Conservation (phyloP, 2,888 invertebrate species). For the Polyploca ridens region DNA sequence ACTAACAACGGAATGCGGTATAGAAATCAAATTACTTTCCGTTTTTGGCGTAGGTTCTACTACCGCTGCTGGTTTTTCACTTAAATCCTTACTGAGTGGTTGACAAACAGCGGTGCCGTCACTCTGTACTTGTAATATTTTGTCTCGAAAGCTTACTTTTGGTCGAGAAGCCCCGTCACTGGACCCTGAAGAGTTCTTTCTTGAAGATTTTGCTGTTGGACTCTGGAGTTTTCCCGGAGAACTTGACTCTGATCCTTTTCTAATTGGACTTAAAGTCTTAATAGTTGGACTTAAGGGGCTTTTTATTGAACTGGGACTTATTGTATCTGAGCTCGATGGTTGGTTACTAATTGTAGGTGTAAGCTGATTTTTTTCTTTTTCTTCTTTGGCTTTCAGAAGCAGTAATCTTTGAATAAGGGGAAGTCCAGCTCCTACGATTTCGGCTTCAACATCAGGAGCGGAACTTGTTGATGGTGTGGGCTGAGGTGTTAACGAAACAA, state of each 20-base stretch:
- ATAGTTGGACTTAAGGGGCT: conserved; percentile 80
- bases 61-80: conserved; percentile 74
- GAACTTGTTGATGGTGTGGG: conserved; percentile 86
- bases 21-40: conserved; percentile 76
- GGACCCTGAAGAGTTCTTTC: conserved; percentile 78
- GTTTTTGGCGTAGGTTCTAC: conserved; percentile 78
- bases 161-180: conserved; percentile 76
- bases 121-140: conserved; percentile 84
- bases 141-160: conserved; percentile 86
- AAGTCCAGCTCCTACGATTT: conserved; percentile 88
- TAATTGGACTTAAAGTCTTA: conserved; percentile 77
- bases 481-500: conserved; percentile 75
- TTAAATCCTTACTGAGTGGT: conserved; percentile 70
- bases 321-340: conserved; percentile 81
- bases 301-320: conserved; percentile 80
- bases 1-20: conserved; percentile 80
- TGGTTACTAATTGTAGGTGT: conserved; percentile 74
- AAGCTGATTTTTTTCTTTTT: conserved; percentile 81
- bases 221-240: conserved; percentile 80
- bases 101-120: conserved; percentile 79
- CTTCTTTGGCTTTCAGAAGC: conserved; percentile 90
- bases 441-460: conserved; percentile 83
- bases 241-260: conserved; percentile 78
- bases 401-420: conserved; percentile 90
- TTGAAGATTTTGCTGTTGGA: conserved; percentile 74